phyloP scores from a whole-genome alignment of 2,797 vertebrate genomes.

The Lophius americanus region DNA sequence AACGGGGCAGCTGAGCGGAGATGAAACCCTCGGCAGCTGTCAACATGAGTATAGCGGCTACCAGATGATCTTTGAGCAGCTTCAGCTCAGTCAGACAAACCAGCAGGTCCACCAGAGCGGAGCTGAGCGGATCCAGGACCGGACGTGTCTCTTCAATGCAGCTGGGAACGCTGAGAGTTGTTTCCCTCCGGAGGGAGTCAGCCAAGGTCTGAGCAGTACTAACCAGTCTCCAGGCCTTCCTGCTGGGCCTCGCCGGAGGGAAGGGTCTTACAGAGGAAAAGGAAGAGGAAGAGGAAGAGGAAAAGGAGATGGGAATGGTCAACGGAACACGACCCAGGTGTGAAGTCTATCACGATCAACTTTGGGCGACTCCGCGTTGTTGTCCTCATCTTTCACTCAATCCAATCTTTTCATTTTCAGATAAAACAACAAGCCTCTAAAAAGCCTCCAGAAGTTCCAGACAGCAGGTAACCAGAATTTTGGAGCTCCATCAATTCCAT shows the following conservation, averaged over 20 bases:
- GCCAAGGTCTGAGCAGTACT: not conserved
- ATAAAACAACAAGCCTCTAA: not conserved
- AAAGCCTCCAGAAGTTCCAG: not conserved
- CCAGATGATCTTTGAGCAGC: constrained; percentile 22
- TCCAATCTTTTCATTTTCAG: constrained; percentile 7
- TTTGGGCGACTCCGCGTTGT: no score
- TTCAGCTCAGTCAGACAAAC: constrained; percentile 11
- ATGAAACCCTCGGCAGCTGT: not conserved
- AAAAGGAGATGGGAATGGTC: not conserved
- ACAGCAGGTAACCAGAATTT: constrained; percentile 30
- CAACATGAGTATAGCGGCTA: not conserved
- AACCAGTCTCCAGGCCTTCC: not conserved
- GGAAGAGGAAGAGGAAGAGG: not conserved
- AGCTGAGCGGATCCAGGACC: constrained; percentile 14
- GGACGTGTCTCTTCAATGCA: not conserved
- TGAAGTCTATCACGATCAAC: no score
- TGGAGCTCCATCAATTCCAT: not conserved
- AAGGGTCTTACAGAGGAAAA: constrained; percentile 4
- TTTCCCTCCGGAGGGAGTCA: constrained; percentile 10
- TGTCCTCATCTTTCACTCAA: no score
- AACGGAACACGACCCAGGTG: constrained; percentile 27
- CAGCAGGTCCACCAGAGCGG: not conserved
- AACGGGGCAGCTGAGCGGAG: constrained; percentile 3
- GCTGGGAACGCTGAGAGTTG: not conserved
- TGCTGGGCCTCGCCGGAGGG: constrained; percentile 5